These are phyloP conservation scores for Orchesella flavescens DNA, from an alignment of 2,888 invertebrate genomes.

Conservation along the genomic window DNA sequence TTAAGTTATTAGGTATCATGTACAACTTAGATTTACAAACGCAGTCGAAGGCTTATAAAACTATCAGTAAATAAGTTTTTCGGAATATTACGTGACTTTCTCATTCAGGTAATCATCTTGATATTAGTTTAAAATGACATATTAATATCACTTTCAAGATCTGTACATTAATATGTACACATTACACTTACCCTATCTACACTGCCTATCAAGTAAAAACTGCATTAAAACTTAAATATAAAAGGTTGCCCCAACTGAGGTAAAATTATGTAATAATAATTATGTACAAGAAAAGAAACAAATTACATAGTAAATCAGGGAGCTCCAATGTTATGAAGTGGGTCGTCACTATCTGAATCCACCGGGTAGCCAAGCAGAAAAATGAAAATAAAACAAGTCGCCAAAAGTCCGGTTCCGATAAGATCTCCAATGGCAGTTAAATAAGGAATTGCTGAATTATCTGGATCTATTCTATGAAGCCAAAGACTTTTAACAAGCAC, in stretches of 20 bases:
- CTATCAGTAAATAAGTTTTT: too few species aligned
- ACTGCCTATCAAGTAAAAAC: too few species aligned
- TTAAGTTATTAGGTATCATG: too few species aligned
- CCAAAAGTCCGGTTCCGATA: constrained; percentile 85
- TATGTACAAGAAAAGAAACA: neutral
- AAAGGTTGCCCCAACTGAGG: neutral
- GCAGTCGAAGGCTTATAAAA: too few species aligned
- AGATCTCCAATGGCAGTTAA: constrained; percentile 91
- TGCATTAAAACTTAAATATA: neutral
- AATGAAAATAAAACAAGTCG: constrained; percentile 80
- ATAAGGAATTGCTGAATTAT: constrained; percentile 92
- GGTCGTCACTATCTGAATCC: constrained; percentile 22
- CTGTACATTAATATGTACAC: too few species aligned
- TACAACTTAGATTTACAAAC: too few species aligned
- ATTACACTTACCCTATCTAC: too few species aligned
- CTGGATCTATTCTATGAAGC: constrained; percentile 86
- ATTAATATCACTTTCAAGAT: too few species aligned
- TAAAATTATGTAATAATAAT: neutral
- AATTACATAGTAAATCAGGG: neutral
- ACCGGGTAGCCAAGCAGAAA: constrained; percentile 43
- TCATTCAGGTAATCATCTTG: too few species aligned
- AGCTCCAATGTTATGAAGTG: neutral
- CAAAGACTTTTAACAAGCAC: constrained; percentile 89
- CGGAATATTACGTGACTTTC: too few species aligned
- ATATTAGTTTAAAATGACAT: too few species aligned